Evolutionary conservation across 2,888 invertebrate species (phyloP).

Genomic region (Trachelus iudaicus): DNA sequence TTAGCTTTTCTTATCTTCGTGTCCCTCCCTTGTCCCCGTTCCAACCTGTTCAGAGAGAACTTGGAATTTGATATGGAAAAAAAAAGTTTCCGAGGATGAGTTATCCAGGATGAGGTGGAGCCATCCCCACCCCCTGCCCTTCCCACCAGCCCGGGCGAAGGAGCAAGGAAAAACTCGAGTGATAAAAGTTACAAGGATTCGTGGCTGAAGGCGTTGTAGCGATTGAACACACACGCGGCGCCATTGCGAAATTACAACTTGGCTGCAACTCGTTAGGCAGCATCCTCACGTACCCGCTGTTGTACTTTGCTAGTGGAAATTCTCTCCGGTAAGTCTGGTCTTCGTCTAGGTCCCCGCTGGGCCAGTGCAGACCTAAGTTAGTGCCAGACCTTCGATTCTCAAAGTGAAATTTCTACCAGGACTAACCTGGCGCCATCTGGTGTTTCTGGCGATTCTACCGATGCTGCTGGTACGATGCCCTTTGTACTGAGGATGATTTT

Average conservation of each 20-base stretch:
- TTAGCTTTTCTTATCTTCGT: conserved; percentile 6
- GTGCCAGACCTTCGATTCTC: not conserved
- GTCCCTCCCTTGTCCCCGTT: not conserved
- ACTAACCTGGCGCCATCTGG: not conserved
- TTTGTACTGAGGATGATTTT: not conserved
- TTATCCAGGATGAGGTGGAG: not conserved
- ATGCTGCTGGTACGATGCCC: not conserved
- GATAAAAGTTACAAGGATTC: not conserved
- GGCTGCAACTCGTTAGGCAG: not conserved
- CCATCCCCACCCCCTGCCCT: too few relatives aligned
- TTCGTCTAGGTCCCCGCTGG: not conserved
- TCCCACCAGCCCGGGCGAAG: too few relatives aligned
- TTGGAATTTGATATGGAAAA: conserved; percentile 18
- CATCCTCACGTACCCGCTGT: not conserved
- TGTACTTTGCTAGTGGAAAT: not conserved
- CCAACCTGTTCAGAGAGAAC: conserved; percentile 9
- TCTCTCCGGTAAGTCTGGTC: not conserved
- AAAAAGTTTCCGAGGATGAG: not conserved
- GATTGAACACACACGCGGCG: not conserved
- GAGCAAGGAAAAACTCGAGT: not conserved
- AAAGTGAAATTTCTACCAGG: not conserved
- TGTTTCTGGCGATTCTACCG: not conserved
- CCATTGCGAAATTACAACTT: not conserved
- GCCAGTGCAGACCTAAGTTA: not conserved
- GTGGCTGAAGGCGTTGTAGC: not conserved